Evolutionary conservation across 2,797 vertebrate species (phyloP).

Genomic region (Pipistrellus nathusii): DNA sequence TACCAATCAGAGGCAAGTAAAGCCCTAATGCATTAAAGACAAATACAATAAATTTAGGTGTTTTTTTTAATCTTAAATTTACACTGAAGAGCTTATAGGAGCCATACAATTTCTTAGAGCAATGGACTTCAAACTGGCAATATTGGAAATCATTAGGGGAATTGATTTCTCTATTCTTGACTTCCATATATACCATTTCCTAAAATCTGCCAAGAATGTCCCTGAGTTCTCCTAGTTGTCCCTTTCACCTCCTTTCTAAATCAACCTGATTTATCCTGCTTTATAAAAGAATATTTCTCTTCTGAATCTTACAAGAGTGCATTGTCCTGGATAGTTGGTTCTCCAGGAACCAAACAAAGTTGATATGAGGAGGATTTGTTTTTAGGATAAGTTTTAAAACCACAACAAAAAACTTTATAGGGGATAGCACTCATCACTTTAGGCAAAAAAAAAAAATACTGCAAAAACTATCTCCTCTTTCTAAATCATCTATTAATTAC

Average conservation of each 20-base stretch:
- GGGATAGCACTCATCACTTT: not conserved
- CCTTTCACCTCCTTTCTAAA: not conserved
- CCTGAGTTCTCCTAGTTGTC: not conserved
- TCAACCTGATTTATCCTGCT: not conserved
- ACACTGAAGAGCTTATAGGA: too few species aligned
- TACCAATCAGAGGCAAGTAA: not conserved
- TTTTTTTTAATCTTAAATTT: not conserved
- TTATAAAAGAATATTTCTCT: not conserved
- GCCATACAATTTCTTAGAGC: not conserved
- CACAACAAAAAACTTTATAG: not conserved
- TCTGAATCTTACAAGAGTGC: not conserved
- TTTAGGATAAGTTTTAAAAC: not conserved
- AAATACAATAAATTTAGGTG: not conserved
- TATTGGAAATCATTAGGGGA: not conserved
- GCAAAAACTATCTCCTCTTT: not conserved
- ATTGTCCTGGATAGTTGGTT: not conserved
- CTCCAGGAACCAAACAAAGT: not conserved
- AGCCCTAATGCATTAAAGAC: not conserved
- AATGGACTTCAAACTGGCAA: not conserved
- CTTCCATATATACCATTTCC: not conserved
- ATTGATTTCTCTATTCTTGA: not conserved
- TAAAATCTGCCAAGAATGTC: not conserved
- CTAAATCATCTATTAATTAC: not conserved
- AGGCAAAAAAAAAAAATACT: not conserved
- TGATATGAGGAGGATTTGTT: not conserved